phyloP scores from a whole-genome alignment of 2,113 vertebrate species.

The Urocynchramus pylzowi region DNA sequence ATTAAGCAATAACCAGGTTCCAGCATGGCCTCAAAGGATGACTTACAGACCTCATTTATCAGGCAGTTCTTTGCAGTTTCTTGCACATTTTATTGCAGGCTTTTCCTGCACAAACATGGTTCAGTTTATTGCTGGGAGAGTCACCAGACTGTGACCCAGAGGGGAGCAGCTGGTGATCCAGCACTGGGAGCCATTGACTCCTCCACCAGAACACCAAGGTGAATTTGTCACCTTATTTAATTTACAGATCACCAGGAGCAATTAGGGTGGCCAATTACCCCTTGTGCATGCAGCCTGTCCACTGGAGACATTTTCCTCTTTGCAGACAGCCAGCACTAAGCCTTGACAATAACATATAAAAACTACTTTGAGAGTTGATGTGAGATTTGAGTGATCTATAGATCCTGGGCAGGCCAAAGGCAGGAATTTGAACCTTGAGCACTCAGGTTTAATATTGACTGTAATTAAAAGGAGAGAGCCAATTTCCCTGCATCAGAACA shows the following conservation, averaged over 20 bases:
- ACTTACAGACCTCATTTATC: slow-evolving; percentile 25
- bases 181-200: neutral
- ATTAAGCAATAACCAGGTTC: slow-evolving; percentile 38
- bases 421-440: neutral
- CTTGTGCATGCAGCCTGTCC: neutral
- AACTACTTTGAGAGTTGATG: neutral
- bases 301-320: neutral
- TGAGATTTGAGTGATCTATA: neutral
- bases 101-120: neutral
- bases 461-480: neutral
- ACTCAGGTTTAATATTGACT: neutral
- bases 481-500: neutral
- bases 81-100: neutral
- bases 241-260: neutral
- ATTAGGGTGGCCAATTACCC: neutral
- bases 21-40: neutral
- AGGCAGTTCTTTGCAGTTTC: slow-evolving; percentile 1
- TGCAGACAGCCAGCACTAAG: neutral
- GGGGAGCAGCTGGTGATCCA: slow-evolving; percentile 6
- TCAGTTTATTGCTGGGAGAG: neutral
- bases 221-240: neutral
- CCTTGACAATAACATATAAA: neutral
- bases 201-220: neutral
- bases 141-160: slow-evolving; percentile 29
- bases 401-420: neutral